Evolutionary conservation across 2,113 vertebrate genomes (phyloP).

Genomic region (Takifugu bimaculatus): DNA sequence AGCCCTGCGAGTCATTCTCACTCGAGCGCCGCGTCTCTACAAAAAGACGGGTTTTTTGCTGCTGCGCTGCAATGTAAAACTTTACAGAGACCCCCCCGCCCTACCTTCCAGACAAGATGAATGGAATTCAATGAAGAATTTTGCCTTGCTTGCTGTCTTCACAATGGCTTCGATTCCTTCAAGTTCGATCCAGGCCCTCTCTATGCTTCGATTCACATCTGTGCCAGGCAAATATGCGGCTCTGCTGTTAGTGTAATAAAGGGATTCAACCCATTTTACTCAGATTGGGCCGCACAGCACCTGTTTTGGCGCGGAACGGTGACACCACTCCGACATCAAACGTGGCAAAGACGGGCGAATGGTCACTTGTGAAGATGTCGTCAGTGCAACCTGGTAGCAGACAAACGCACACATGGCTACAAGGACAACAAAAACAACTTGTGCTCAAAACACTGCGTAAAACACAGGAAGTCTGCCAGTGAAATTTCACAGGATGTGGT

Average conservation of each 20-base stretch:
- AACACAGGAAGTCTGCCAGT: not conserved
- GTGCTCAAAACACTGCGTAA: not conserved
- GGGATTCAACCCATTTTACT: not conserved
- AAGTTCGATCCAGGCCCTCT: slow-evolving; percentile 79
- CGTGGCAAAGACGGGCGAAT: slow-evolving; percentile 87
- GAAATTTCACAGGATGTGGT: not conserved
- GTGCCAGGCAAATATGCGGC: slow-evolving; percentile 9
- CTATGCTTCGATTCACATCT: slow-evolving; percentile 60
- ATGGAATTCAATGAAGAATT: slow-evolving; percentile 85
- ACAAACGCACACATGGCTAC: slow-evolving; percentile 11
- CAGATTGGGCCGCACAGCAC: slow-evolving; percentile 56
- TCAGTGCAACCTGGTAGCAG: slow-evolving; percentile 80
- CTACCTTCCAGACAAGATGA: slow-evolving; percentile 83
- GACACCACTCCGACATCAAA: slow-evolving; percentile 82
- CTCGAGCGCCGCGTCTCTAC: slow-evolving; percentile 77
- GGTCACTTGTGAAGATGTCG: slow-evolving; percentile 86
- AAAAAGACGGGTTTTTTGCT: slow-evolving; percentile 9
- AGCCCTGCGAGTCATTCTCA: slow-evolving; percentile 82
- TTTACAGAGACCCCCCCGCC: not conserved
- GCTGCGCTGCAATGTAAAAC: not conserved
- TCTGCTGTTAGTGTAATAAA: slow-evolving; percentile 1
- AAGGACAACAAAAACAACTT: not conserved
- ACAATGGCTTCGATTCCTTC: slow-evolving; percentile 82
- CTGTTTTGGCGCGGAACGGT: slow-evolving; percentile 74
- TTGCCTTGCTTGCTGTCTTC: slow-evolving; percentile 82